phyloP scores from a whole-genome alignment of 1,140 invertebrate species.

The Calephelis virginiensis region DNA sequence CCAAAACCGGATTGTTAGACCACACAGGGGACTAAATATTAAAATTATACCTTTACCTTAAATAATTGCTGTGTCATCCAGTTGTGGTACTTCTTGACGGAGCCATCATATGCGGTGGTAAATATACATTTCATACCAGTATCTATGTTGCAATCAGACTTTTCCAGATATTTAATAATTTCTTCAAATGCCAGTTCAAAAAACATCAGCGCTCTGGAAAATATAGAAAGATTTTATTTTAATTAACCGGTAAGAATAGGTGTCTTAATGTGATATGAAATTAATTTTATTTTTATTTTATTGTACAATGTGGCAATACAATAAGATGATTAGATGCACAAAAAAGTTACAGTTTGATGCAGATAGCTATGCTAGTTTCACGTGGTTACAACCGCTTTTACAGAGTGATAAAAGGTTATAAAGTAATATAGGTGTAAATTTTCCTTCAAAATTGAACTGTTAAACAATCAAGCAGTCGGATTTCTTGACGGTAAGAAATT shows the following conservation, averaged over 20 bases:
- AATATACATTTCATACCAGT: constrained; percentile 78
- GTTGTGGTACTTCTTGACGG: constrained; percentile 82
- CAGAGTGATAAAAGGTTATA: too few relatives aligned
- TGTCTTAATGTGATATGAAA: not conserved
- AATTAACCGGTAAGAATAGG: not conserved
- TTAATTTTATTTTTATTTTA: not conserved
- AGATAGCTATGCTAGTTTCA: too few relatives aligned
- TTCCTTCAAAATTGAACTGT: too few relatives aligned
- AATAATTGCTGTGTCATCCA: constrained; percentile 84
- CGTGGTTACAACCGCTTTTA: too few relatives aligned
- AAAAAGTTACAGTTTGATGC: too few relatives aligned
- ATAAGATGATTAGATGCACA: too few relatives aligned
- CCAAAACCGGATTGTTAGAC: too few relatives aligned
- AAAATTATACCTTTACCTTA: constrained; percentile 68
- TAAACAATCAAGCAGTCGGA: too few relatives aligned
- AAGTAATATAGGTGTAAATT: too few relatives aligned
- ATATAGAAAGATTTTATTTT: constrained; percentile 24
- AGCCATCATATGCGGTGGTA: constrained; percentile 81
- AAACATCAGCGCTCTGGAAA: constrained; percentile 80
- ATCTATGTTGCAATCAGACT: constrained; percentile 51
- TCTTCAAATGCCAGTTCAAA: constrained; percentile 80
- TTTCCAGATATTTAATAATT: constrained; percentile 73
- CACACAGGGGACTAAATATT: not conserved
- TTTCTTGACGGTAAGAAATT: too few relatives aligned
- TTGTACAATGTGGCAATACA: too few relatives aligned